These are phyloP conservation scores for Tuta absoluta DNA, from an alignment of 2,888 invertebrate genomes.

Conservation along the genomic window DNA sequence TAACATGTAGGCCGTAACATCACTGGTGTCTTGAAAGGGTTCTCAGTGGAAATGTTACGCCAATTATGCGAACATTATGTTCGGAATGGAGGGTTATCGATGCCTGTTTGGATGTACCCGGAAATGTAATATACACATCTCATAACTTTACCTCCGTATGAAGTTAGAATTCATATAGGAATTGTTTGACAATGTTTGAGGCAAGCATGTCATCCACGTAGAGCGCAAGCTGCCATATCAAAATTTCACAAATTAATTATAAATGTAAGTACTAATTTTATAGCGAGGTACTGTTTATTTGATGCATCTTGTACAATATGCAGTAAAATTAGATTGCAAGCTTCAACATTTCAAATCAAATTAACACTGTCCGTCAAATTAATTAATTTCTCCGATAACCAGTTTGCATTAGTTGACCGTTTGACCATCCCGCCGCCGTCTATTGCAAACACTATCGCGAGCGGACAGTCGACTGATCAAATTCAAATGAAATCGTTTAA, in stretches of 20 bases:
- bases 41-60: slow-evolving; percentile 78
- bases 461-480: slow-evolving; percentile 76
- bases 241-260: too few relatives aligned
- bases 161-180: slow-evolving; percentile 8
- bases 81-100: slow-evolving; percentile 76
- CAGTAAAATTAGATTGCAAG: not conserved
- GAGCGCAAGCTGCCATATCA: not conserved
- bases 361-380: slow-evolving; percentile 16
- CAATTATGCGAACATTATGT: slow-evolving; percentile 80
- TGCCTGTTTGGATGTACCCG: slow-evolving; percentile 47
- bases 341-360: not conserved
- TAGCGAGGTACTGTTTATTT: too few relatives aligned
- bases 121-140: slow-evolving; percentile 31
- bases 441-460: slow-evolving; percentile 67
- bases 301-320: not conserved
- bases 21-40: slow-evolving; percentile 78
- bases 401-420: slow-evolving; percentile 20
- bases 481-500: slow-evolving; percentile 77
- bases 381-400: slow-evolving; percentile 28
- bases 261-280: not conserved
- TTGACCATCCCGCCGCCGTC: slow-evolving; percentile 44
- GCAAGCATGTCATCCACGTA: not conserved
- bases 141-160: slow-evolving; percentile 6
- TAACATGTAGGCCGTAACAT: slow-evolving; percentile 79
- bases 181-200: not conserved